Conservation (phyloP, 1,140 invertebrate species). For the Calliopsis andreniformis region DNA sequence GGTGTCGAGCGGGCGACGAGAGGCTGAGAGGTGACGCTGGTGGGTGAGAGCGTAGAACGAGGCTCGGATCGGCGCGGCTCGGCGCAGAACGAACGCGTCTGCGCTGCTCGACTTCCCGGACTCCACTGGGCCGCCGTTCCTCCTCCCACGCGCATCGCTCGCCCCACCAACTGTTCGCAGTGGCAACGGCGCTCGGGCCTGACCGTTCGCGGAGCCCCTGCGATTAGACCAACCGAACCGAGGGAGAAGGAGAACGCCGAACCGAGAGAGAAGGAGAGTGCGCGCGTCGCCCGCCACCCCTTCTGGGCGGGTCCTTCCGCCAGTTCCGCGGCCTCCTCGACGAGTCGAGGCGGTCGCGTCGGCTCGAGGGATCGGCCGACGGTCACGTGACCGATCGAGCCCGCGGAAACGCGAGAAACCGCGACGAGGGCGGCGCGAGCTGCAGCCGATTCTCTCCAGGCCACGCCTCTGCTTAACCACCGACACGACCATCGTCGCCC, state of each 20-base stretch:
- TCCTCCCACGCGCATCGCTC: slow-evolving; percentile 77
- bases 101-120: slow-evolving; percentile 81
- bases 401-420: slow-evolving; percentile 8
- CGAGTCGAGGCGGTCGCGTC: slow-evolving; percentile 16
- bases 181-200: slow-evolving; percentile 18
- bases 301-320: slow-evolving; percentile 27
- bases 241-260: neutral
- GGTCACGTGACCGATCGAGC: neutral
- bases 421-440: slow-evolving; percentile 66
- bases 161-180: slow-evolving; percentile 61
- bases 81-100: slow-evolving; percentile 79
- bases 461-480: slow-evolving; percentile 55
- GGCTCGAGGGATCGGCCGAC: neutral
- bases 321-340: slow-evolving; percentile 21
- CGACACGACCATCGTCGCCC: slow-evolving; percentile 52
- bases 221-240: slow-evolving; percentile 2
- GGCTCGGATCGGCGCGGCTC: slow-evolving; percentile 26
- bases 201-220: slow-evolving; percentile 36
- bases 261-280: neutral
- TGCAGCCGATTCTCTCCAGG: slow-evolving; percentile 69
- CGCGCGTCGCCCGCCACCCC: slow-evolving; percentile 23
- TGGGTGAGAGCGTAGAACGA: neutral
- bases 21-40: neutral
- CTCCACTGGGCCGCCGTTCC: slow-evolving; percentile 78
- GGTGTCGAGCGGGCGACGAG: neutral